Base-by-base conservation (phyloP, 2,888 invertebrate genomes). In the Crocallis elinguaria region DNA sequence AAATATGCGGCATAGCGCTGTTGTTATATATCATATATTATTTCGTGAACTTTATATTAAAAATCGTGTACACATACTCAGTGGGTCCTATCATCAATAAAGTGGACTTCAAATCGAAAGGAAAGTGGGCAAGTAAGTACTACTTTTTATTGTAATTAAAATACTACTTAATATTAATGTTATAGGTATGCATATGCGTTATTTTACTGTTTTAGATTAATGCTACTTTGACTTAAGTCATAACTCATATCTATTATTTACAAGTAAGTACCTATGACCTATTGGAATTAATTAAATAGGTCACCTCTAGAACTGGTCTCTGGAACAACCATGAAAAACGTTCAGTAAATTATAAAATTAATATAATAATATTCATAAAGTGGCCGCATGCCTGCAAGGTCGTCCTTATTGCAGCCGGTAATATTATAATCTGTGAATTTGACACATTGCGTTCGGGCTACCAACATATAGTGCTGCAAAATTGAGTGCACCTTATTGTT, bases 71-170 rank as follows among this genome's bases (percentile, higher is more conserved):
- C 60, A 75, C 68, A 14, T 89, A 80, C 56, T 76, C 94, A 29
- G 67, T 94, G 45, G 93, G 93, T 14, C 94, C 93, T 27, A 78
- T 91, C 23, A 69, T 94, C 6, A 79, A 94, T 46, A 88, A 89
- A 67, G 89, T 95, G 50, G 92, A 96, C 83, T 93, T 95, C 58
- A 93, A 93, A 72, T 92, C 93, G 36, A 92, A 94, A 76, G 96
- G 96, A 69, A 93, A 94, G 86, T 97, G 96, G 96, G 96, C 96
- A 84, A 93, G 96, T 96, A 86, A 94, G 94, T 93, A 64, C 5
- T n/a, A n/a, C n/a, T 9, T 25, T 25, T 9, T 23, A 23, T 8
- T 23, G 6, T 8, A 1, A 23, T 23, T 8, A 23, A 23, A 23
- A 23, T 8, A 23, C 3, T 23, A 8, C 6, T 1, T 6, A 6